These are phyloP conservation scores for Drosophila acutilabella DNA, from an alignment of 2,888 invertebrate genomes.

Conservation along the genomic window DNA sequence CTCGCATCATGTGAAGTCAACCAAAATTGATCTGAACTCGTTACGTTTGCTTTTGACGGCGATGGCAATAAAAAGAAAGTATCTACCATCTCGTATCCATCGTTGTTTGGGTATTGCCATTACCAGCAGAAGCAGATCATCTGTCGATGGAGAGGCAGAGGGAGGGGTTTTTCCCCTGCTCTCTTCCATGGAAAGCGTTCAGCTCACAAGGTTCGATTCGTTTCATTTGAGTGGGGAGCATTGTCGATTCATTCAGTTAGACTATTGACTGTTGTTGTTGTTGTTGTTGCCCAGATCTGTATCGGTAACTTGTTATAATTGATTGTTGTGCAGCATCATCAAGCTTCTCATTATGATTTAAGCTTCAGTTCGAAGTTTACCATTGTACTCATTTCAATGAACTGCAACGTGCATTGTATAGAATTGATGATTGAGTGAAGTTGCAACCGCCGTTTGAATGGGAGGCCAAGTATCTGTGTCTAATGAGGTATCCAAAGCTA, in stretches of 20 bases:
- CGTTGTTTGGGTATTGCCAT: slow-evolving; percentile 28
- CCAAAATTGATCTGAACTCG: slow-evolving; percentile 81
- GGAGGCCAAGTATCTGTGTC: slow-evolving; percentile 25
- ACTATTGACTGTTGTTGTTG: slow-evolving; percentile 27
- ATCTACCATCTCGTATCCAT: slow-evolving; percentile 59
- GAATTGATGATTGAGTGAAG: slow-evolving; percentile 41
- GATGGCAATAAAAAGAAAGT: slow-evolving; percentile 80
- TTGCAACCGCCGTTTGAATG: slow-evolving; percentile 19
- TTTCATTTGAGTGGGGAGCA: slow-evolving; percentile 52
- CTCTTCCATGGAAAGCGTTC: slow-evolving; percentile 60
- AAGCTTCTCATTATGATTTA: slow-evolving; percentile 40
- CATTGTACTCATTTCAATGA: slow-evolving; percentile 47
- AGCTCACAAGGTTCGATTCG: slow-evolving; percentile 65
- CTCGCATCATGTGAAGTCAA: slow-evolving; percentile 68
- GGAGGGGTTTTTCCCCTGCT: slow-evolving; percentile 3
- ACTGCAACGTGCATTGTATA: slow-evolving; percentile 34
- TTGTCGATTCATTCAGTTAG: slow-evolving; percentile 53
- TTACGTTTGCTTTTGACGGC: slow-evolving; percentile 68
- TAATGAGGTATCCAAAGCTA: slow-evolving; percentile 36
- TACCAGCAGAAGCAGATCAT: slow-evolving; percentile 32
- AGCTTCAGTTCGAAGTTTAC: slow-evolving; percentile 23
- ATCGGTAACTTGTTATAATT: slow-evolving; percentile 74
- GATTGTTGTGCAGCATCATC: slow-evolving; percentile 78
- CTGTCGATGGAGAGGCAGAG: slow-evolving; percentile 21
- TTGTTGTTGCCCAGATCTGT: slow-evolving; percentile 39